Percentiles rank a stretch among this genome's conserved stretches.
These are phyloP conservation scores for Pimpla rufipes DNA, from an alignment of 2,888 invertebrate species.

Conservation along the genomic window DNA sequence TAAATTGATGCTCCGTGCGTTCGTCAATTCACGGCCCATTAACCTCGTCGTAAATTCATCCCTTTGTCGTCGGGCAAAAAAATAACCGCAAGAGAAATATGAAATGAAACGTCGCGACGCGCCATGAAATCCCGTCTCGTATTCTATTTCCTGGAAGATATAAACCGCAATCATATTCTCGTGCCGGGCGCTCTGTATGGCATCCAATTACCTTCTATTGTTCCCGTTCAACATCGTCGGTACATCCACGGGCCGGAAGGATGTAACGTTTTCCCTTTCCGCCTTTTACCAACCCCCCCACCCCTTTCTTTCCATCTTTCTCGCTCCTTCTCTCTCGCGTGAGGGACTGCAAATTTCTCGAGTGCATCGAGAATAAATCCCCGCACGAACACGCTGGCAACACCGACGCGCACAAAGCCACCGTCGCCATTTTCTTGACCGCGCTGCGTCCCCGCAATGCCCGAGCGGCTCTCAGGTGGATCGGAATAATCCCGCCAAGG, in stretches of 20 bases:
- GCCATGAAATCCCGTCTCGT: neutral
- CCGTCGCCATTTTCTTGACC: constrained; percentile 41
- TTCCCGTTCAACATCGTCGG: constrained; percentile 28
- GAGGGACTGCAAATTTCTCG: constrained; percentile 42
- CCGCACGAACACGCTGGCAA: constrained; percentile 44
- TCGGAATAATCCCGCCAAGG: constrained; percentile 21
- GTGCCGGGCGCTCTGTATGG: neutral
- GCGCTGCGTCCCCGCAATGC: constrained; percentile 16
- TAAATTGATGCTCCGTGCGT: neutral
- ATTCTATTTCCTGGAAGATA: constrained; percentile 8
- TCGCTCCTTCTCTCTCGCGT: neutral
- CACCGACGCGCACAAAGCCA: constrained; percentile 12
- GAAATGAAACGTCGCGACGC: neutral
- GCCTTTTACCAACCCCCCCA: neutral
- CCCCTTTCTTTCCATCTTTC: no score
- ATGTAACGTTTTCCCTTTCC: constrained; percentile 58
- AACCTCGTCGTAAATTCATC: neutral
- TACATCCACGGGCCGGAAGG: constrained; percentile 13
- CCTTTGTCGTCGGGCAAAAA: neutral
- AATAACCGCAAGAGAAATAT: neutral
- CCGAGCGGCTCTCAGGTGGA: constrained; percentile 20
- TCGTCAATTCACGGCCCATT: neutral
- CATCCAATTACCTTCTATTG: constrained; percentile 53
- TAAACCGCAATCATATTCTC: constrained; percentile 15
- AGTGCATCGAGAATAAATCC: constrained; percentile 40